These are phyloP conservation scores for Bombylius major DNA, from an alignment of 2,888 invertebrate genomes.

Conservation along the genomic window DNA sequence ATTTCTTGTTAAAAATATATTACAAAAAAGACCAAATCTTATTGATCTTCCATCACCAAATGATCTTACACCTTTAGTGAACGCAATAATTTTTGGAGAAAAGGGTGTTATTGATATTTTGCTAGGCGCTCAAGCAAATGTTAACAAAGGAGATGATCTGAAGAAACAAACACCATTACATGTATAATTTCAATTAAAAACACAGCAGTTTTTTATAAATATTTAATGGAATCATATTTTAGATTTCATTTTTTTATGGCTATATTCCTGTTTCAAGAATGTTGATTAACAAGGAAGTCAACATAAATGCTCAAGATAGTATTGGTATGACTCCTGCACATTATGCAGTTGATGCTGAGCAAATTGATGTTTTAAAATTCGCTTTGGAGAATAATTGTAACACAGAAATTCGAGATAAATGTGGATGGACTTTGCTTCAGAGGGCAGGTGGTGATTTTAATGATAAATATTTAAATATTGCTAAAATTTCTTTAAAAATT, in stretches of 20 bases:
- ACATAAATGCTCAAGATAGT: conserved; percentile 28
- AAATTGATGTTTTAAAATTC: conserved; percentile 30
- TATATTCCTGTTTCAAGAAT: conserved; percentile 30
- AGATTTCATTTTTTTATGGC: conserved; percentile 33
- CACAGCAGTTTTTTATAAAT: no score
- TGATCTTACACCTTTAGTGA: conserved; percentile 31
- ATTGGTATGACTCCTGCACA: conserved; percentile 32
- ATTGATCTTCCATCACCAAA: conserved; percentile 31
- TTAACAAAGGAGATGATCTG: conserved; percentile 27
- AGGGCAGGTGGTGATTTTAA: conserved; percentile 29
- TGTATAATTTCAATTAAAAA: conserved; percentile 18
- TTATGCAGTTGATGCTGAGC: conserved; percentile 33
- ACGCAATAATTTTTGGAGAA: conserved; percentile 30
- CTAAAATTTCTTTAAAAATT: background rate
- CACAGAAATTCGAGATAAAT: conserved; percentile 27
- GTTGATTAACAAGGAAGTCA: conserved; percentile 31
- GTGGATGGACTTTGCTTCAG: conserved; percentile 32
- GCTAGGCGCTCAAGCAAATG: conserved; percentile 27
- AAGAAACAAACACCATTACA: conserved; percentile 31
- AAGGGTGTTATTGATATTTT: conserved; percentile 31
- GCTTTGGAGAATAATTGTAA: conserved; percentile 31
- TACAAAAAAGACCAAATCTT: conserved; percentile 27
- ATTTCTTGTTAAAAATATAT: conserved; percentile 31
- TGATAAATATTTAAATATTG: background rate
- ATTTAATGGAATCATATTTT: background rate